Evolutionary conservation across 2,113 vertebrate species (phyloP), one percentile per base, ranked within the genome.

Genomic region (Cichladusa arquata): DNA sequence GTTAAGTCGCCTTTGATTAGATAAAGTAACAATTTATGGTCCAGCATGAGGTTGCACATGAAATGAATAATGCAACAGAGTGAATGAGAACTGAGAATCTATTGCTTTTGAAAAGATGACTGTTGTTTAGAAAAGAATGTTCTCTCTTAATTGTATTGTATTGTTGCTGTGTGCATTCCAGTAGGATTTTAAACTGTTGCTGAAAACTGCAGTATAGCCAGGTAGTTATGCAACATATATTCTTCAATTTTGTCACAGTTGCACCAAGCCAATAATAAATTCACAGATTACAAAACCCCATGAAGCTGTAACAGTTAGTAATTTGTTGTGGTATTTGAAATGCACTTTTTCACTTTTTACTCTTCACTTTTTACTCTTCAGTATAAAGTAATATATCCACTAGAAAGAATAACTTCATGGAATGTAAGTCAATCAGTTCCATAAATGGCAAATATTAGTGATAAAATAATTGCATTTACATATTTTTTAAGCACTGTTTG

Each of bases 1-100:
- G 98, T 98, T 98, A 98, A 98, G 98, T 98, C 97, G 92, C 98
- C 98, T 98, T 98, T 98, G 98, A 98, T 98, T 98, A 98, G 98
- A 98, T 98, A 98, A 98, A 98, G 98, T 98, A 98, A 98, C 98
- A 98, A 98, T 98, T 98, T 98, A 98, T 98, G 97, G 98, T 98
- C 96, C 96, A 96, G 98, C 97, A 97, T 97, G 98, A 98, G 97
- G 97, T 98, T 98, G 97, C 98, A 97, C 97, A 98, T 97, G 96
- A 98, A 98, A 98, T 98, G 98, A 98, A 98, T 98, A 98, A 98
- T 98, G 97, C 97, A 98, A 93, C 78, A 98, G 97, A 96, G 88
- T 96, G 96, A 38, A 96, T 97, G 97, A 96, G 96, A 96, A 95
- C 96, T 95, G 94, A 96, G 97, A 90, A 97, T 96, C 97, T 97